Percentiles rank a stretch among this genome's conserved stretches.
These are phyloP conservation scores for Labia minor DNA, from an alignment of 2,888 invertebrate genomes.

Conservation along the genomic window DNA sequence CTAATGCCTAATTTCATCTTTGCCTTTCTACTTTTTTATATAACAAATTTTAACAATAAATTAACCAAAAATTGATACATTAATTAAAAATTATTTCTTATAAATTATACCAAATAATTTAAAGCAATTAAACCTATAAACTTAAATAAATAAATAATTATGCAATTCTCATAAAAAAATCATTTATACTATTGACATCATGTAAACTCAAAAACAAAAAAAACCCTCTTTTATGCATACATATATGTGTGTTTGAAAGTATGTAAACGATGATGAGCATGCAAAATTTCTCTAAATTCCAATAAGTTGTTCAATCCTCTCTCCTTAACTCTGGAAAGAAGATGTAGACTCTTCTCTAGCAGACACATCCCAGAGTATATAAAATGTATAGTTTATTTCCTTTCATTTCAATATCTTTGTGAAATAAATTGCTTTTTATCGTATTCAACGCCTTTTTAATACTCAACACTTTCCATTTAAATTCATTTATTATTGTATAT, in stretches of 20 bases:
- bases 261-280: not conserved
- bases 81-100: not conserved
- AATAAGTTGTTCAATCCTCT: not conserved
- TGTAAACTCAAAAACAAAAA: too few species aligned
- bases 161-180: too few species aligned
- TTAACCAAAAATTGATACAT: not conserved
- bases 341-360: not conserved
- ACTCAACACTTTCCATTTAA: not conserved
- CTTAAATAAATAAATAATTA: not conserved
- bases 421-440: not conserved
- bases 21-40: not conserved
- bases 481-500: not conserved
- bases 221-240: too few species aligned
- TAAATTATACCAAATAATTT: not conserved
- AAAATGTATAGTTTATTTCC: constrained; percentile 1
- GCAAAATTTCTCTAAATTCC: not conserved
- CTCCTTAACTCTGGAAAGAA: not conserved
- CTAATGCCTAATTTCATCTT: not conserved
- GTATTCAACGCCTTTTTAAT: not conserved
- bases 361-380: not conserved
- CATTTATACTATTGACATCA: too few species aligned
- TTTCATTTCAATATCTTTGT: constrained; percentile 2
- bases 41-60: not conserved
- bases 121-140: not conserved
- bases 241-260: too few species aligned